A percentile compares a stretch with the other conserved stretches of the same genome.
These are phyloP conservation scores for Caenorhabditis japonica DNA, from an alignment of 2,888 invertebrate species.

Conservation along the genomic window DNA sequence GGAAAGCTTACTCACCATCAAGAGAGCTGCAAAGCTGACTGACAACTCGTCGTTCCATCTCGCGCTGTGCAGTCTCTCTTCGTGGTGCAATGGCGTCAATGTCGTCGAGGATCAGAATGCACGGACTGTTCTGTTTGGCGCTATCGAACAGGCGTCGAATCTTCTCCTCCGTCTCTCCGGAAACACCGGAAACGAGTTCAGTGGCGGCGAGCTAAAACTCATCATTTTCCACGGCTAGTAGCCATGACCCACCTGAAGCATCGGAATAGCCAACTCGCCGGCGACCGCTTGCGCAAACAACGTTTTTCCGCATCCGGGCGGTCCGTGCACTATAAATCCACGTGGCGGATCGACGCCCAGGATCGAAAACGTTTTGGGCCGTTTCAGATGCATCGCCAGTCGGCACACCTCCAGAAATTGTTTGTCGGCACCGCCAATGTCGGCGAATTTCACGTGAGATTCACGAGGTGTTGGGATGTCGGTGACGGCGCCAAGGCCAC, in stretches of 20 bases:
- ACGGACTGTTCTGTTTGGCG: constrained; percentile 80
- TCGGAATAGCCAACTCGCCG: constrained; percentile 84
- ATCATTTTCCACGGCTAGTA: too few relatives aligned
- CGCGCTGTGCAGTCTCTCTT: constrained; percentile 89
- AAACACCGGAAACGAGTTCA: constrained; percentile 92
- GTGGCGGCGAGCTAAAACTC: constrained; percentile 91
- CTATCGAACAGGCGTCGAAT: constrained; percentile 91
- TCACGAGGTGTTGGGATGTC: constrained; percentile 41
- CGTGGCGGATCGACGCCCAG: constrained; percentile 89
- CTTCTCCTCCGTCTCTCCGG: constrained; percentile 94
- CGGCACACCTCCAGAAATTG: constrained; percentile 68
- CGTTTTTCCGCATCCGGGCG: constrained; percentile 90
- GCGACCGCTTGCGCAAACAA: constrained; percentile 72
- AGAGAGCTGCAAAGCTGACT: constrained; percentile 90
- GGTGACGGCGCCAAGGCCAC: constrained; percentile 57
- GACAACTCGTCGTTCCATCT: constrained; percentile 96
- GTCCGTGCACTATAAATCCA: constrained; percentile 93
- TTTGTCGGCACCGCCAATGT: constrained; percentile 70
- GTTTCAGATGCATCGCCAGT: constrained; percentile 85
- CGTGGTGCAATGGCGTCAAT: constrained; percentile 95
- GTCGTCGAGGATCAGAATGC: constrained; percentile 85
- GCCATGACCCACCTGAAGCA: too few relatives aligned
- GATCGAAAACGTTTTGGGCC: constrained; percentile 89
- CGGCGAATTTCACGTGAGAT: constrained; percentile 56
- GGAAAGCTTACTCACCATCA: constrained; percentile 85